phyloP scores from a whole-genome alignment of 1,140 invertebrate species.

The Conus betulinus region DNA sequence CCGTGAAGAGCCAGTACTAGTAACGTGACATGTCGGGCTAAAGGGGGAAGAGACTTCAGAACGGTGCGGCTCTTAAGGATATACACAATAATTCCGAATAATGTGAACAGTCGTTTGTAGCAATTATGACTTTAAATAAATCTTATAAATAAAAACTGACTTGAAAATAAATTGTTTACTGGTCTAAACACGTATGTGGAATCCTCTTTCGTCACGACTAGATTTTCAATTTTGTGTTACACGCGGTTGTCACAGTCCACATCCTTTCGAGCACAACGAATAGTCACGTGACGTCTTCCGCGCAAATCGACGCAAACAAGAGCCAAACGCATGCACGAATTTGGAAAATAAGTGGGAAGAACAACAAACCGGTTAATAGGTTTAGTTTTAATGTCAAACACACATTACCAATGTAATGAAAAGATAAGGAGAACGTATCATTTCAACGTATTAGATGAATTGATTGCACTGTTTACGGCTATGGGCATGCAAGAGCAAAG shows the following conservation, averaged over 20 bases:
- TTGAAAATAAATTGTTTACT: background rate
- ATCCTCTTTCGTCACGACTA: background rate
- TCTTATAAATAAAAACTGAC: background rate
- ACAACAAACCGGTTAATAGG: background rate
- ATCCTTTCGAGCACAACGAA: background rate
- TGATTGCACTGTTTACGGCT: no score
- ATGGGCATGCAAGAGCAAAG: no score
- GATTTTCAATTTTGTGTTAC: background rate
- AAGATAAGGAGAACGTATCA: no score
- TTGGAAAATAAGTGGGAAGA: background rate
- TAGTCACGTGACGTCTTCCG: background rate
- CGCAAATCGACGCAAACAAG: background rate
- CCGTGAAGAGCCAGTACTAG: constrained; percentile 44
- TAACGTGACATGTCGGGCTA: constrained; percentile 54
- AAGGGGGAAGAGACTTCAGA: constrained; percentile 46
- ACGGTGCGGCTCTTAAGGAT: constrained; percentile 21
- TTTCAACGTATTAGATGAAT: no score
- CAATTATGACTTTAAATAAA: background rate
- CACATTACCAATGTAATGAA: no score
- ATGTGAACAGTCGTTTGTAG: background rate
- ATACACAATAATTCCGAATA: background rate
- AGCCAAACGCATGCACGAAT: background rate
- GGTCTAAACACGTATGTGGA: background rate
- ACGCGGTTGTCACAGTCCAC: background rate
- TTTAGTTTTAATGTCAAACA: no score